Base-by-base conservation (phyloP, 2,888 invertebrate species). In the Strigamia transsilvanica region DNA sequence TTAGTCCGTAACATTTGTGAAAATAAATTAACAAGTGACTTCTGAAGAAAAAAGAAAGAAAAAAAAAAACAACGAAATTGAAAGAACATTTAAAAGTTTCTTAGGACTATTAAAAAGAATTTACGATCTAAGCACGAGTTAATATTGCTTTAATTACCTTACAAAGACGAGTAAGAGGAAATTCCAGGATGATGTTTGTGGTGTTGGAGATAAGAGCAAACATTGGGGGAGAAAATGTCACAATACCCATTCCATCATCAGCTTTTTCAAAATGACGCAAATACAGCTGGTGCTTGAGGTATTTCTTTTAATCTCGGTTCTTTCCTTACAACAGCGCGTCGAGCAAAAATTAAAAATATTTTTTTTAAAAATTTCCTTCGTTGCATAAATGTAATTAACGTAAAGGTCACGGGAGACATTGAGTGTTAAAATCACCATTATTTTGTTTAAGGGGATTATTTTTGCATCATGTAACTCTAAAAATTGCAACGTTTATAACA, bases 201-300 rank as follows among this genome's bases (percentile, higher is more conserved):
- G 73, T 73, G 73, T 27, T 73, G 73, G 73, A 73, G 73, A 73
- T 73, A 73, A 73, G 73, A 32, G 56, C 56, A 56, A 56, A 56
- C 56, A 56, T 21, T 18, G 56, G 21, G 18, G 15, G 56, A 56
- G 73, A 32, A 73, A 73, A 73, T 73, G 73, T 73, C 73, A 73
- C 32, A 73, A 73, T 32, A 73, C 73, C 32, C 32, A 27, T 73
- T 73, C 73, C 73, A 73, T 73, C 73, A 73, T 73, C 13, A 73
- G 73, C 73, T 73, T 73, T 66, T 32, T 73, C 15, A 32, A 6
- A 32, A 32, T 32, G 32, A 27, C 73, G 73, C 73, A 66, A 27
- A 15, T 23, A 23, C 27, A 73, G 73, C 15, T 73, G 13, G 13
- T 2, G 23, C 32, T 27, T 23, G 23, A 73, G 73, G 32, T 56